A percentile compares a stretch with the other conserved stretches of the same genome.
These are phyloP conservation scores for Zaprionus capensis DNA, from an alignment of 1,140 invertebrate genomes.

Conservation along the genomic window DNA sequence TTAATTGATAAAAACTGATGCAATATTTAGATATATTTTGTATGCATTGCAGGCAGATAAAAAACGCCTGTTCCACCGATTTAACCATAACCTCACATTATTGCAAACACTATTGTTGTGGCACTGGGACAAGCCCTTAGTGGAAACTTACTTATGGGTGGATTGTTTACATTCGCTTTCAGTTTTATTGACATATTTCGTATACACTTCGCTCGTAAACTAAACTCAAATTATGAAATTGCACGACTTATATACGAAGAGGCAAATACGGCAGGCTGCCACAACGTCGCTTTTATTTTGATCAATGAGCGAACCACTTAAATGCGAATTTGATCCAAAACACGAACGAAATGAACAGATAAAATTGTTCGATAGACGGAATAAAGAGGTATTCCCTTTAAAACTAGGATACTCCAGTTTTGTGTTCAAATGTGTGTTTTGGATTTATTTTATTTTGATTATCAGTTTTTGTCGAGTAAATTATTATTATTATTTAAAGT, in stretches of 20 bases:
- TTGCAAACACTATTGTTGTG: constrained; percentile 4
- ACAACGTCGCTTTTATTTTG: constrained; percentile 44
- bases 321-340: constrained; percentile 3
- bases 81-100: constrained; percentile 45
- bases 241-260: constrained; percentile 30
- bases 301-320: constrained; percentile 15
- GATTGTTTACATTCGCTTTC: constrained; percentile 82
- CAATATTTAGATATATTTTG: constrained; percentile 56
- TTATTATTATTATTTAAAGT: not conserved
- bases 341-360: constrained; percentile 3
- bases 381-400: not conserved
- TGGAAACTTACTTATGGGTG: constrained; percentile 80
- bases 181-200: constrained; percentile 76
- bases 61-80: constrained; percentile 10
- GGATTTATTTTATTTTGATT: no score
- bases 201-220: constrained; percentile 69
- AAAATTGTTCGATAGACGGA: not conserved
- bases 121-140: not conserved
- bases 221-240: constrained; percentile 61
- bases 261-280: constrained; percentile 26
- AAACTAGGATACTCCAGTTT: no score
- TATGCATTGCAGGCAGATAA: constrained; percentile 3
- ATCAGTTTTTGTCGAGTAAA: no score
- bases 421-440: no score
- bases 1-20: constrained; percentile 65